A percentile compares a stretch with the other conserved stretches of the same genome.
Conservation (phyloP, 2,888 invertebrate species). For the Drosophila histrio region DNA sequence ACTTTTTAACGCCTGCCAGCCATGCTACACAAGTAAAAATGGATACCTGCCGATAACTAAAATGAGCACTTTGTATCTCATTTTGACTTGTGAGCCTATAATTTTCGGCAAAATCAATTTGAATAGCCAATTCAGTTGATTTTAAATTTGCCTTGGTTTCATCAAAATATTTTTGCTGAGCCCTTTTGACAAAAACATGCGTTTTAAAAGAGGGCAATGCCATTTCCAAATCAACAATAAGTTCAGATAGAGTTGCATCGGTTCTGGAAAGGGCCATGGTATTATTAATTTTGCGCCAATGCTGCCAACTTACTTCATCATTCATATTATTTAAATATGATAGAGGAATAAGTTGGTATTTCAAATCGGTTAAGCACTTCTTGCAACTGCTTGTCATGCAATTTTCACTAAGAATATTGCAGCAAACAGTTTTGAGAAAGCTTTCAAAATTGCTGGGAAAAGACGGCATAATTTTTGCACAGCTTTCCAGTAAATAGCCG, state of each 20-base stretch:
- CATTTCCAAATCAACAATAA: too few species aligned
- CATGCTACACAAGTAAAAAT: conserved; percentile 1
- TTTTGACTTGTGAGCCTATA: not conserved
- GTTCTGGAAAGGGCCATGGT: too few species aligned
- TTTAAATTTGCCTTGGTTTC: not conserved
- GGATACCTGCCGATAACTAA: not conserved
- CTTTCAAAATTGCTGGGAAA: not conserved
- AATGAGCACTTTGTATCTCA: too few species aligned
- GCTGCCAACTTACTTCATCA: too few species aligned
- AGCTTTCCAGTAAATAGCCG: not conserved
- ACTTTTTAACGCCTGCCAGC: not conserved
- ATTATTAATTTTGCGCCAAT: too few species aligned
- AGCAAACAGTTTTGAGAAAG: too few species aligned
- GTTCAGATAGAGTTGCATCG: too few species aligned
- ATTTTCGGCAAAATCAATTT: conserved; percentile 1
- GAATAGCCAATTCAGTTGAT: not conserved
- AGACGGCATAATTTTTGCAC: not conserved
- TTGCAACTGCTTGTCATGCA: too few species aligned
- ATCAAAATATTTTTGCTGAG: not conserved
- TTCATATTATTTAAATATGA: too few species aligned
- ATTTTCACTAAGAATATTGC: too few species aligned
- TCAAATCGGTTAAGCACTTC: too few species aligned
- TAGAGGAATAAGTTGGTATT: too few species aligned
- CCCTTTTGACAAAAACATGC: not conserved
- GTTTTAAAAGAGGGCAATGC: not conserved